Conservation (phyloP, 1,140 invertebrate genomes). For the Varroa destructor region DNA sequence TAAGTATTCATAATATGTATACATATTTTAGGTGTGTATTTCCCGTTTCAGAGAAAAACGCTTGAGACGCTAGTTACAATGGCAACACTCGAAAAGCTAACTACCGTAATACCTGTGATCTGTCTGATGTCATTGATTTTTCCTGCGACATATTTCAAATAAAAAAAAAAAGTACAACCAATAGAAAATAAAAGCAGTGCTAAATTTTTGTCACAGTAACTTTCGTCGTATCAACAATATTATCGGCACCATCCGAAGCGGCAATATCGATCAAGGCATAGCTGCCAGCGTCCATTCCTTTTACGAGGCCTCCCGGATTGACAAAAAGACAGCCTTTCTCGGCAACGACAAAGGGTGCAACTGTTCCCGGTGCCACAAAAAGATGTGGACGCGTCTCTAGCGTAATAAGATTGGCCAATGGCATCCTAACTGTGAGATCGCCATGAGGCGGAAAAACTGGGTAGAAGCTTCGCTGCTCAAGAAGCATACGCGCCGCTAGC, state of each 20-base stretch:
- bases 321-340: slow-evolving; percentile 1
- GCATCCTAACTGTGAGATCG: background rate
- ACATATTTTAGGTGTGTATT: no score
- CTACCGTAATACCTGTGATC: no score
- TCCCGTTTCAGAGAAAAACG: no score
- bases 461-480: slow-evolving; percentile 20
- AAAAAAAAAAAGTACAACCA: no score
- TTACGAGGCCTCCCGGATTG: slow-evolving; percentile 21
- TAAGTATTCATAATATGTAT: no score
- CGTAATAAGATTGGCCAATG: background rate
- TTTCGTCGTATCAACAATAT: background rate
- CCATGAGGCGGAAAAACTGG: background rate
- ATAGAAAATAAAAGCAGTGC: no score
- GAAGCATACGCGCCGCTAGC: background rate
- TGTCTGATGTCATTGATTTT: no score
- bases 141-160: no score
- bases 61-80: no score
- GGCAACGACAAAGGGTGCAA: slow-evolving; percentile 8
- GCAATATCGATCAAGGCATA: slow-evolving; percentile 7
- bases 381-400: slow-evolving; percentile 13
- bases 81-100: no score
- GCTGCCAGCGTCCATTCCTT: slow-evolving; percentile 17
- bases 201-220: no score
- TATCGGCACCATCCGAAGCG: background rate
- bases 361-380: slow-evolving; percentile 10